A percentile compares a stretch with the other conserved stretches of the same genome.
phyloP scores from a whole-genome alignment of 2,113 vertebrate species.

The Triplophysa tibetana region DNA sequence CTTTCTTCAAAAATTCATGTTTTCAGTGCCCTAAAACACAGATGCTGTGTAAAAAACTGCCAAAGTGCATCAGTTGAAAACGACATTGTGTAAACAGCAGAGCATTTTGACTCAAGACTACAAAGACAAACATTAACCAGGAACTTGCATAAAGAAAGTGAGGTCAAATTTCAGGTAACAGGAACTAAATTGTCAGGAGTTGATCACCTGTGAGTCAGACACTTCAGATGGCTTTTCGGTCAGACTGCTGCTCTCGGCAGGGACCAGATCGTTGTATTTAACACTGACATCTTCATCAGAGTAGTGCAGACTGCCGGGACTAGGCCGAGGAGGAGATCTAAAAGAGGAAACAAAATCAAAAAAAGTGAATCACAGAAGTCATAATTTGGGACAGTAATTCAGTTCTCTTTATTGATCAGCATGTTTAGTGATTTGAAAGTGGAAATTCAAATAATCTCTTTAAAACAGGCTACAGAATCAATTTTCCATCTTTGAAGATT shows the following conservation, averaged over 20 bases:
- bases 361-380: background rate
- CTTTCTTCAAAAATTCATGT: too few relatives aligned
- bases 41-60: too few relatives aligned
- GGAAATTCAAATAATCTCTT: background rate
- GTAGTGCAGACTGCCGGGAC: constrained; percentile 95
- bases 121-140: background rate
- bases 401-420: too few relatives aligned
- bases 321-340: constrained; percentile 92
- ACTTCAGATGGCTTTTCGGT: constrained; percentile 96
- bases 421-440: too few relatives aligned
- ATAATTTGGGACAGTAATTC: too few relatives aligned
- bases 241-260: constrained; percentile 95
- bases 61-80: too few relatives aligned
- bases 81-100: background rate
- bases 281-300: constrained; percentile 94
- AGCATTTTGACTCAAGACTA: background rate
- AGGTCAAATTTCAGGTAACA: background rate
- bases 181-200: background rate
- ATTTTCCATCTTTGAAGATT: background rate
- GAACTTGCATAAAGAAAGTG: background rate
- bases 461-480: constrained; percentile 18
- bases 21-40: too few relatives aligned
- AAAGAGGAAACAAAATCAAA: background rate
- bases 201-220: constrained; percentile 93
- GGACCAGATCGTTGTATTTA: constrained; percentile 97